A percentile compares a stretch with the other conserved stretches of the same genome.
These are phyloP conservation scores for Nephrotoma flavescens DNA, from an alignment of 2,888 invertebrate genomes.

Conservation along the genomic window DNA sequence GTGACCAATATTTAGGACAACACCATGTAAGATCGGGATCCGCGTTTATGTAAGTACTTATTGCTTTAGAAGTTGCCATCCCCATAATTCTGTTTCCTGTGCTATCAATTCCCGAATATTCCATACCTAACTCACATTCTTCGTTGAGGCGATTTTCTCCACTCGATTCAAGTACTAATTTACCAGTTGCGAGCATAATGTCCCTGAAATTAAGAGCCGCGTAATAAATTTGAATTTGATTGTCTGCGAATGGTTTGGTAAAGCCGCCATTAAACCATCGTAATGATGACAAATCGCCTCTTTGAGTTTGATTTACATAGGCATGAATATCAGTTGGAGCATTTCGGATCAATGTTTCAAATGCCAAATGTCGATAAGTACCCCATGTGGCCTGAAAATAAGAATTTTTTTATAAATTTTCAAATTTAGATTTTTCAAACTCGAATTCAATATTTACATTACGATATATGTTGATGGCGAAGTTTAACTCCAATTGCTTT, in stretches of 20 bases:
- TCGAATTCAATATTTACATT: slow-evolving; percentile 19
- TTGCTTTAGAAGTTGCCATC: slow-evolving; percentile 35
- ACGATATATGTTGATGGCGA: slow-evolving; percentile 64
- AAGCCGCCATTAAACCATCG: too few relatives aligned
- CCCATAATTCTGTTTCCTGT: slow-evolving; percentile 52
- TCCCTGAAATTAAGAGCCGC: slow-evolving; percentile 86
- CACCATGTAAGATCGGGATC: slow-evolving; percentile 38
- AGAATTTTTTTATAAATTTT: neutral
- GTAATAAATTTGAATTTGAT: slow-evolving; percentile 58
- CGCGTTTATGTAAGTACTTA: slow-evolving; percentile 39
- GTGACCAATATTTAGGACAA: slow-evolving; percentile 54
- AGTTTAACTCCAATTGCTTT: slow-evolving; percentile 50
- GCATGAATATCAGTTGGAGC: slow-evolving; percentile 44
- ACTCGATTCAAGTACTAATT: slow-evolving; percentile 68
- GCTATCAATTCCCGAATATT: slow-evolving; percentile 43
- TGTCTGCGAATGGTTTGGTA: slow-evolving; percentile 19
- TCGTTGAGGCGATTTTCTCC: slow-evolving; percentile 48
- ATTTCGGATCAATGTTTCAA: slow-evolving; percentile 35
- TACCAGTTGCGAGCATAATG: slow-evolving; percentile 86
- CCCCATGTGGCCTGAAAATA: slow-evolving; percentile 38
- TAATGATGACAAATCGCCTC: slow-evolving; percentile 53
- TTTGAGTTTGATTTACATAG: slow-evolving; percentile 57
- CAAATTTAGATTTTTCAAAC: too few relatives aligned
- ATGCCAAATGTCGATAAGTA: slow-evolving; percentile 65
- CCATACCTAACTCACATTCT: slow-evolving; percentile 52